Base-by-base conservation (phyloP, 2,888 invertebrate genomes). In the Drosophila nigricruria region DNA sequence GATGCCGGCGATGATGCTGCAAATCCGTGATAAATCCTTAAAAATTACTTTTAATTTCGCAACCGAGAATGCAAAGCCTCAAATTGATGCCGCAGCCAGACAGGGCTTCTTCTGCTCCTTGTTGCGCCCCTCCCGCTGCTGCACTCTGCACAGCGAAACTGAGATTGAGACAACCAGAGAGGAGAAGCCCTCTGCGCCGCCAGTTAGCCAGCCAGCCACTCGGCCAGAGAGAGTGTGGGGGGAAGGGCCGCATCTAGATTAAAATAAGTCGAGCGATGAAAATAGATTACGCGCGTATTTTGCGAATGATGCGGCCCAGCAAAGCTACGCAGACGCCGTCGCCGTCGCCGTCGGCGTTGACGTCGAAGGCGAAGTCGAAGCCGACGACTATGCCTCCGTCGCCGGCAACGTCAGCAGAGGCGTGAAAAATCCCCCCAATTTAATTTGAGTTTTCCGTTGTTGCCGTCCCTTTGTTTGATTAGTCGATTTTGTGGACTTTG, bases 211-310 rank as follows among this genome's bases (percentile, higher is more conserved):
- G 36, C 73, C 69, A 71, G 36, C 73, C 73, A 66, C 65, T 66
- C 65, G 66, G 73, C 62, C 57, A 23, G 38, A 25, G 57, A 38
- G 61, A 40, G 66, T 49, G 59, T 59, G 64, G 30, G 27, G 45
- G 69, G 70, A 70, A 47, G 45, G 69, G 70, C 72, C 66, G 77
- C 62, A 63, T 78, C 74, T 81, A 82, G 81, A 82, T 82, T 82
- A 82, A 82, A 82, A 81, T 82, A 82, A 82, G 82, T 82, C 82
- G 81, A 82, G 82, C 82, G 82, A 82, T 82, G 81, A 82, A 82
- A 82, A 82, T 82, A 81, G 82, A 82, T 82, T 82, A 82, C 79
- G 81, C 82, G 82, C 79, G 82, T 82, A 82, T 82, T 82, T 82
- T 79, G 78, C 76, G 71, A 78, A 75, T 72, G 80, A 70, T 73